These are phyloP conservation scores for Brachionus manjavacas DNA, from an alignment of 1,140 invertebrate species.

Conservation along the genomic window DNA sequence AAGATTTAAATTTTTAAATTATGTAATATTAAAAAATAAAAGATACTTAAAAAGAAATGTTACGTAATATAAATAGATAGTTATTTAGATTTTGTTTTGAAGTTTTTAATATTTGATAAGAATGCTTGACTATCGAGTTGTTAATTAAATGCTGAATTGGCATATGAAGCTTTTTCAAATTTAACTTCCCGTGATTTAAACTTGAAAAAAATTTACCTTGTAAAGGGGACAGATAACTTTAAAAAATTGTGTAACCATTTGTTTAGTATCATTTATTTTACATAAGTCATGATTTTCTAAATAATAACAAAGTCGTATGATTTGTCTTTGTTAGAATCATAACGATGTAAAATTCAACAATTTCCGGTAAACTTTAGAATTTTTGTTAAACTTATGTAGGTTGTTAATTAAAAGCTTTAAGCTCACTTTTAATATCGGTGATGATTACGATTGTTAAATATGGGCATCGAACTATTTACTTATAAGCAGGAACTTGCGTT, in stretches of 20 bases:
- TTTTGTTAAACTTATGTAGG: neutral
- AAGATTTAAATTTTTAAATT: neutral
- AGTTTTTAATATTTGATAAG: neutral
- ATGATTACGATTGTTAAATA: neutral
- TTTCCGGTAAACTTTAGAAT: neutral
- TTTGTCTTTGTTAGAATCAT: neutral
- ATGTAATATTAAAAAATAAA: neutral
- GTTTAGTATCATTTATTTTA: neutral
- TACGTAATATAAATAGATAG: neutral
- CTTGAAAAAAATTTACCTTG: neutral
- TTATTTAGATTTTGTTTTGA: neutral
- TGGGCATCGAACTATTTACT: neutral
- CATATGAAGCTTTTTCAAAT: neutral
- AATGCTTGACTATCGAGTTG: neutral
- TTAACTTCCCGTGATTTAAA: neutral
- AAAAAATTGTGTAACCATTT: neutral
- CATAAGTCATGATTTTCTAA: too few species aligned
- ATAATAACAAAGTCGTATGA: neutral
- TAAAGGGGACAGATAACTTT: neutral
- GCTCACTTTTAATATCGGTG: neutral
- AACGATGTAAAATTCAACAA: neutral
- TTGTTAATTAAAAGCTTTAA: neutral
- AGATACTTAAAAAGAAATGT: neutral
- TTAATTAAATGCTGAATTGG: neutral
- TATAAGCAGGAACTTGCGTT: neutral